Conservation (phyloP, 2,113 vertebrate genomes). For the Gymnarchus niloticus region DNA sequence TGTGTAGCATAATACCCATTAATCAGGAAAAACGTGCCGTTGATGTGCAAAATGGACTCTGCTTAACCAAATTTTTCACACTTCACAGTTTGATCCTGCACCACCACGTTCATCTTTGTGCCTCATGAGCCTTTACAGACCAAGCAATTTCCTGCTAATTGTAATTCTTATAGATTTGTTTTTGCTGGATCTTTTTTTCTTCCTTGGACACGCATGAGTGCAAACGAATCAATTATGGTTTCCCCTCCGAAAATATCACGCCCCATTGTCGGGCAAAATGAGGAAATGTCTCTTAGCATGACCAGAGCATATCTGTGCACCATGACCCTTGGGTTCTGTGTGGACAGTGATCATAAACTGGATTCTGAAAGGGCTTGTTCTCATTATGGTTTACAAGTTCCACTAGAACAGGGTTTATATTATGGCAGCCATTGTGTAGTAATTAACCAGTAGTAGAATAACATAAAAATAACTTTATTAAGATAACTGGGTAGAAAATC, state of each 20-base stretch:
- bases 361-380: conserved; percentile 47
- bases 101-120: not conserved
- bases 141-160: conserved; percentile 36
- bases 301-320: conserved; percentile 23
- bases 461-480: conserved; percentile 26
- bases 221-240: conserved; percentile 58
- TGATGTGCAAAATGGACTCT: not conserved
- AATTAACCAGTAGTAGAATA: conserved; percentile 11
- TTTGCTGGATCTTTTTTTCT: conserved; percentile 35
- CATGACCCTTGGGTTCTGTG: conserved; percentile 41
- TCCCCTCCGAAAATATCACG: conserved; percentile 48
- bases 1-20: not conserved
- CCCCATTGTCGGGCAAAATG: not conserved
- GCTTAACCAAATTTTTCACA: not conserved
- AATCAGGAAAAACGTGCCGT: not conserved
- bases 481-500: not conserved
- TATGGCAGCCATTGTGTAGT: not conserved
- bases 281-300: not conserved
- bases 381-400: conserved; percentile 24
- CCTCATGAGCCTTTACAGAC: not conserved
- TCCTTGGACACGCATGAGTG: conserved; percentile 38
- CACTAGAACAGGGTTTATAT: conserved; percentile 3
- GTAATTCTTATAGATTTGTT: conserved; percentile 52
- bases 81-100: not conserved
- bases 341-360: conserved; percentile 30